Conservation (phyloP, 1,140 invertebrate species). For the Cydia splendana region DNA sequence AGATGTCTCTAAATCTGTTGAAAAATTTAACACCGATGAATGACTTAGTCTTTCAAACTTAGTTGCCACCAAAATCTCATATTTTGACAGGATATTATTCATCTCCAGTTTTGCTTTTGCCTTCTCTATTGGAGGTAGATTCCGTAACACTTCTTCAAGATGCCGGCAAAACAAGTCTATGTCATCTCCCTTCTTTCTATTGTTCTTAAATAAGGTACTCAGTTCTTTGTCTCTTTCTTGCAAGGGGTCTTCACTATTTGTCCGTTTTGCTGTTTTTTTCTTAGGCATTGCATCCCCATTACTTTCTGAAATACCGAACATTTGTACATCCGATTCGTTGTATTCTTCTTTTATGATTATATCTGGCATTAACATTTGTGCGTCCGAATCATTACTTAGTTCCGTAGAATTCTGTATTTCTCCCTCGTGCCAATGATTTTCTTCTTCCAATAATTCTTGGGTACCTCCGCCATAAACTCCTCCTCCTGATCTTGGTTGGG, state of each 20-base stretch:
- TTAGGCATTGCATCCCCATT: background rate
- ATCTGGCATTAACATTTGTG: too few relatives aligned
- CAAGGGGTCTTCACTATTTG: background rate
- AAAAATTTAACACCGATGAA: background rate
- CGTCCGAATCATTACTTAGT: too few relatives aligned
- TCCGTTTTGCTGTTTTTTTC: background rate
- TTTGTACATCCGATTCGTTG: too few relatives aligned
- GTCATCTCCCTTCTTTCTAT: background rate
- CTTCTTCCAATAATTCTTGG: too few relatives aligned
- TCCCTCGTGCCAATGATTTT: too few relatives aligned
- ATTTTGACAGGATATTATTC: background rate
- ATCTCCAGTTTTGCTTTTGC: background rate
- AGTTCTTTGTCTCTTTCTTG: background rate
- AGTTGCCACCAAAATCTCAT: constrained; percentile 9
- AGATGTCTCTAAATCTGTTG: too few relatives aligned
- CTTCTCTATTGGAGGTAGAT: background rate
- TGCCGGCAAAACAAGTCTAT: background rate
- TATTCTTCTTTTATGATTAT: too few relatives aligned
- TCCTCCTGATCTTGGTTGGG: too few relatives aligned
- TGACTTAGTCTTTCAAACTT: background rate
- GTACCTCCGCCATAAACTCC: too few relatives aligned
- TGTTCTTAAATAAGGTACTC: background rate
- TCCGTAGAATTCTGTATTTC: too few relatives aligned
- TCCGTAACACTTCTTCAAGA: background rate
- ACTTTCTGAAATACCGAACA: too few relatives aligned